These are phyloP conservation scores for Echinops telfairi DNA, from an alignment of 2,113 vertebrate species.

Conservation along the genomic window DNA sequence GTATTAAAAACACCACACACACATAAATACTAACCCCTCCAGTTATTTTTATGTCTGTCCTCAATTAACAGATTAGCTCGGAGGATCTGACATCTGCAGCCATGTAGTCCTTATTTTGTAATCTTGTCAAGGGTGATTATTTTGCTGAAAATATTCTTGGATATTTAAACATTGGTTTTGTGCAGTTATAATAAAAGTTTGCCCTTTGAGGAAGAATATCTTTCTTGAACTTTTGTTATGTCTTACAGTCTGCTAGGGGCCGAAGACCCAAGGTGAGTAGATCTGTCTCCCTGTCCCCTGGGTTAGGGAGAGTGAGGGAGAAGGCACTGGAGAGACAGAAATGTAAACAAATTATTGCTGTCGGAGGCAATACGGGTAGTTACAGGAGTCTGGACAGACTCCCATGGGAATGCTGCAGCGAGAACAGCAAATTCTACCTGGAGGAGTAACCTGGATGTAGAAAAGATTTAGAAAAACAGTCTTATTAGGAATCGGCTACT, in stretches of 20 bases:
- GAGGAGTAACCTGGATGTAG: neutral
- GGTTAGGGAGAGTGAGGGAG: neutral
- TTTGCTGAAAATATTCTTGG: constrained; percentile 24
- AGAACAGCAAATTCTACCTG: neutral
- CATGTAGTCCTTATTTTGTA: constrained; percentile 44
- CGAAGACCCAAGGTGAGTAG: neutral
- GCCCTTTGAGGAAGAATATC: neutral
- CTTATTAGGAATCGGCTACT: neutral
- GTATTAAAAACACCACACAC: constrained; percentile 14
- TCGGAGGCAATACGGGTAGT: neutral
- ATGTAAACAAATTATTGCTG: constrained; percentile 13
- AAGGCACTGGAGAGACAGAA: constrained; percentile 29
- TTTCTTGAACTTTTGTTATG: constrained; percentile 24
- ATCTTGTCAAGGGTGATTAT: constrained; percentile 5
- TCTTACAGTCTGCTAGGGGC: neutral
- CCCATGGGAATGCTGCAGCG: neutral
- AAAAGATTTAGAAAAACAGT: constrained; percentile 12
- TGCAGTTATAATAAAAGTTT: constrained; percentile 30
- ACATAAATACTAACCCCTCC: neutral
- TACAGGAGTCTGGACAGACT: neutral
- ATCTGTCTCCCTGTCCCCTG: neutral
- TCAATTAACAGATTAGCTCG: neutral
- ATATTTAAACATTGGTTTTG: constrained; percentile 9
- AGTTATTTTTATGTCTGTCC: neutral
- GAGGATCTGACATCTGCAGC: neutral